phyloP scores from a whole-genome alignment of 2,113 vertebrate species.

The Nerophis ophidion region DNA sequence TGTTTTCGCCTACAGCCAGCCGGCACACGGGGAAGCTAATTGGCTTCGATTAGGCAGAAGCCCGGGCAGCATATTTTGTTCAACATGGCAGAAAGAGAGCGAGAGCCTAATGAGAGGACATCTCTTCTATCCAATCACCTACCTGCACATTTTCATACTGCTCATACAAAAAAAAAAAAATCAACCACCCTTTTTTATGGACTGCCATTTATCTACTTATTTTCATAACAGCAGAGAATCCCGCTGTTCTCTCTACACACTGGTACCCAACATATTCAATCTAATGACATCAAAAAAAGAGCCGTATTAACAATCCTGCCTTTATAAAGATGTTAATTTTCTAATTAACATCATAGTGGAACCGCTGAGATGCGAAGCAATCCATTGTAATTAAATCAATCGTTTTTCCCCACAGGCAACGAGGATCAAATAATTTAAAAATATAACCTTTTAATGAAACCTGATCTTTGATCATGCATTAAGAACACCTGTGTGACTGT shows the following conservation, averaged over 20 bases:
- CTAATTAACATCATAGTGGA: too few relatives aligned
- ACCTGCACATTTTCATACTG: constrained; percentile 18
- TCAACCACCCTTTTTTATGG: constrained; percentile 13
- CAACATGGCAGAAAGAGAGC: constrained; percentile 8
- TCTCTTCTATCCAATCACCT: constrained; percentile 20
- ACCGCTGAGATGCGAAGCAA: too few relatives aligned
- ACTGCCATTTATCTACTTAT: too few relatives aligned
- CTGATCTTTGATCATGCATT: too few relatives aligned
- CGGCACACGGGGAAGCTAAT: constrained; percentile 31
- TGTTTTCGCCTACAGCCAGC: constrained; percentile 14
- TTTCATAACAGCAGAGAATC: constrained; percentile 5
- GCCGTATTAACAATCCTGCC: too few relatives aligned
- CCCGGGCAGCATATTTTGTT: constrained; percentile 48
- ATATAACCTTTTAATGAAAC: too few relatives aligned
- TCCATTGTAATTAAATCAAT: too few relatives aligned
- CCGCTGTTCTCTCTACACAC: constrained; percentile 15
- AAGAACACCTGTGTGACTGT: too few relatives aligned
- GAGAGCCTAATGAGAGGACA: constrained; percentile 6
- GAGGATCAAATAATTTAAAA: too few relatives aligned
- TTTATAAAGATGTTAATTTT: too few relatives aligned
- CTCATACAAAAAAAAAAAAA: neutral
- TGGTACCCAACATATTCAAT: constrained; percentile 6
- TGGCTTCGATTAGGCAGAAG: constrained; percentile 49
- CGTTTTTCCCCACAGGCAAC: too few relatives aligned
- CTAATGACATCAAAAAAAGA: too few relatives aligned